Percentiles rank a stretch among this genome's conserved stretches.
phyloP scores from a whole-genome alignment of 2,113 vertebrate genomes.

The Elephantulus edwardii region DNA sequence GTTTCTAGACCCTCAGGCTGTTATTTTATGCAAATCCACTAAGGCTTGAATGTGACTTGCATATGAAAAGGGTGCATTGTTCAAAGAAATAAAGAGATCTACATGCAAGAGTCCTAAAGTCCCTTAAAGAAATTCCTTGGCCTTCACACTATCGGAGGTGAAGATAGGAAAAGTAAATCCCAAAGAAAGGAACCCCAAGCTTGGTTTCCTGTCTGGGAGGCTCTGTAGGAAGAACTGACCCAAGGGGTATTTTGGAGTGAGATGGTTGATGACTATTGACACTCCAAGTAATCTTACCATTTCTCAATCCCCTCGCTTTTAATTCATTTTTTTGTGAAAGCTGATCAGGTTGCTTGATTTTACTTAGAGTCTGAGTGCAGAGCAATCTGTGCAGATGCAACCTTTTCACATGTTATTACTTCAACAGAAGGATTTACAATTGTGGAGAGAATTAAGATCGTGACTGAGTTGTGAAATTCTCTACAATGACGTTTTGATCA shows the following conservation, averaged over 20 bases:
- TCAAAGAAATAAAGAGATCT: not conserved
- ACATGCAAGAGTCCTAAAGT: not conserved
- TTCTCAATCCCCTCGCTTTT: slow-evolving; percentile 23
- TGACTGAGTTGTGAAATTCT: slow-evolving; percentile 10
- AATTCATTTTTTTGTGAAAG: slow-evolving; percentile 56
- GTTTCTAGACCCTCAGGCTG: not conserved
- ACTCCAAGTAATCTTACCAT: not conserved
- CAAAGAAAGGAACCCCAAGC: not conserved
- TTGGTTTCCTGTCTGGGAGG: not conserved
- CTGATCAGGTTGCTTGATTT: slow-evolving; percentile 45
- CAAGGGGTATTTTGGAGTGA: not conserved
- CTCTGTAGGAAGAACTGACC: not conserved
- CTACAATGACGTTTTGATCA: slow-evolving; percentile 1
- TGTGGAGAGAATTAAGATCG: not conserved
- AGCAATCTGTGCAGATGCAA: not conserved
- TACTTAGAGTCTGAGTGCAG: not conserved
- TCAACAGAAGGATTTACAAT: slow-evolving; percentile 17
- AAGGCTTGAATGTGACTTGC: not conserved
- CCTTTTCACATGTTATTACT: not conserved
- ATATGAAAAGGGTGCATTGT: not conserved
- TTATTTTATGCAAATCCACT: not conserved
- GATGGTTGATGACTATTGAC: not conserved
- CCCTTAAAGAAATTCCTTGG: not conserved
- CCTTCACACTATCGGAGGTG: not conserved
- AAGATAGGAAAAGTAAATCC: not conserved